Conservation (phyloP, 2,113 vertebrate species). For the Mus spicilegus region DNA sequence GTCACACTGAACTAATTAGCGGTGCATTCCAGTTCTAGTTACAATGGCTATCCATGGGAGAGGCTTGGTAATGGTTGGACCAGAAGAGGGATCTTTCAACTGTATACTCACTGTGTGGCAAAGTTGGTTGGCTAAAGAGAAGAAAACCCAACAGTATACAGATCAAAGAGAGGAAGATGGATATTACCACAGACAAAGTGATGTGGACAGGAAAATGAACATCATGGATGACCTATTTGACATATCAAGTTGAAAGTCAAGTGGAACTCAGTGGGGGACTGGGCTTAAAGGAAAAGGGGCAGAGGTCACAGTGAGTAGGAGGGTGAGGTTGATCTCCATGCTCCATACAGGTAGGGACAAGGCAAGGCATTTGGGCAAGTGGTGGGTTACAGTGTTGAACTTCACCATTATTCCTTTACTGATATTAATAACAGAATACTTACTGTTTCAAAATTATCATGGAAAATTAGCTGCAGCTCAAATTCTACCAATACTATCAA, state of each 20-base stretch:
- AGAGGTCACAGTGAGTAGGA: rapidly evolving
- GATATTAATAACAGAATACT: background rate
- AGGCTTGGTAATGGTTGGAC: background rate
- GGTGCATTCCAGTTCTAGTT: no score
- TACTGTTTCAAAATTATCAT: background rate
- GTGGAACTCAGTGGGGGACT: background rate
- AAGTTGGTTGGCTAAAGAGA: background rate
- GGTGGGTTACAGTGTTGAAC: background rate
- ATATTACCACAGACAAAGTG: background rate
- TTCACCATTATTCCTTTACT: background rate
- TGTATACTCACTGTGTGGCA: no score
- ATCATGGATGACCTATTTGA: background rate
- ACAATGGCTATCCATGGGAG: no score
- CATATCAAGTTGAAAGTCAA: background rate
- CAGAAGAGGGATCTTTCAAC: background rate
- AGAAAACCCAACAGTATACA: background rate
- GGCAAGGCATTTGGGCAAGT: background rate
- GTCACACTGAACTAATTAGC: background rate
- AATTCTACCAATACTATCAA: background rate
- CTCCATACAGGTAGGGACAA: rapidly evolving
- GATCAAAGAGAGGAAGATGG: background rate
- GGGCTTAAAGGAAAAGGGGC: background rate
- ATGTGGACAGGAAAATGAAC: background rate
- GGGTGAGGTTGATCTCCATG: rapidly evolving
- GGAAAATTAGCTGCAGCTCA: background rate